A percentile compares a stretch with the other conserved stretches of the same genome.
phyloP scores from a whole-genome alignment of 2,797 vertebrate species.

The Melanotaenia boesemani region DNA sequence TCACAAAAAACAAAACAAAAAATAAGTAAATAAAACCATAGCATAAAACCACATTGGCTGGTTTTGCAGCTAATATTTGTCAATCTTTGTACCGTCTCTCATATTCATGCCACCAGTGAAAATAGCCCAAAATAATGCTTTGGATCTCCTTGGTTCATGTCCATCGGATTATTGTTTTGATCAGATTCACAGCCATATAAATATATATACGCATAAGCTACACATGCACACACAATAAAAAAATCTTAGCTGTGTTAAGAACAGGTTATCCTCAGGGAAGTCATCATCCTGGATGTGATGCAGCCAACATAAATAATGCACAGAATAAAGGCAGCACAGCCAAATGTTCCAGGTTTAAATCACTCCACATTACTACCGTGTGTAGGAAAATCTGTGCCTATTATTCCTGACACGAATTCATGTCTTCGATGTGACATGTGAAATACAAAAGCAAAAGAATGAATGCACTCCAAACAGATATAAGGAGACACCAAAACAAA shows the following conservation, averaged over 20 bases:
- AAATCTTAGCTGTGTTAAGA: conserved; percentile 23
- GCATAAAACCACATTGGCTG: too few species aligned
- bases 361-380: background rate
- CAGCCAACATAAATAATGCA: background rate
- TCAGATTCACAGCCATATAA: conserved; percentile 13
- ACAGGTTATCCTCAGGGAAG: conserved; percentile 19
- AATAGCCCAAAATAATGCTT: background rate
- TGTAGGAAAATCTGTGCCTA: background rate
- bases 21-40: too few species aligned
- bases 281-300: conserved; percentile 21
- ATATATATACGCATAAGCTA: background rate
- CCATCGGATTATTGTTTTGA: conserved; percentile 18
- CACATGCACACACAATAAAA: conserved; percentile 9
- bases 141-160: conserved; percentile 11
- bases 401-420: background rate
- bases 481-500: background rate
- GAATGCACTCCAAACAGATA: background rate
- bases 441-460: background rate
- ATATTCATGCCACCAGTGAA: conserved; percentile 8
- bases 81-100: background rate
- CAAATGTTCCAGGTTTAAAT: conserved; percentile 36
- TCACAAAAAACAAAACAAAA: too few species aligned
- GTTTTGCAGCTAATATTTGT: background rate
- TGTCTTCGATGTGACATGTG: background rate
- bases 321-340: background rate